Conservation (phyloP, 2,888 invertebrate species). For the Lottia scabra region DNA sequence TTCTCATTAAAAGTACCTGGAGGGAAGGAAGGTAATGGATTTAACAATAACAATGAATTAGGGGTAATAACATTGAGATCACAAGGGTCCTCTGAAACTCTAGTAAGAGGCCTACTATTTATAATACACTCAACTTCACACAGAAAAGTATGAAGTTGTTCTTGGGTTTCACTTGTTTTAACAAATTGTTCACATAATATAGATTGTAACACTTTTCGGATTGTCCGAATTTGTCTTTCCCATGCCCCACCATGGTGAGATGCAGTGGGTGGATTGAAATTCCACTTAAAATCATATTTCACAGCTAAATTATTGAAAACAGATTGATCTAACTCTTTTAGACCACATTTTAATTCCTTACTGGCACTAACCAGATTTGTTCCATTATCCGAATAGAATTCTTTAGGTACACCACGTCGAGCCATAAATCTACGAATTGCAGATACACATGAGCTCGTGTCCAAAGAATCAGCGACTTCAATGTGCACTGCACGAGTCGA, state of each 20-base stretch:
- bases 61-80: slow-evolving; percentile 31
- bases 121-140: slow-evolving; percentile 31
- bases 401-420: slow-evolving; percentile 6
- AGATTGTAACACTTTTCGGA: not conserved
- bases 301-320: not conserved
- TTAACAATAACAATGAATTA: slow-evolving; percentile 22
- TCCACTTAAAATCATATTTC: not conserved
- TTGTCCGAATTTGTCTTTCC: not conserved
- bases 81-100: slow-evolving; percentile 14
- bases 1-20: not conserved
- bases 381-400: slow-evolving; percentile 2
- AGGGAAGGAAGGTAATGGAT: slow-evolving; percentile 9
- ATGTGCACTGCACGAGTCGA: slow-evolving; percentile 6
- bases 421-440: slow-evolving; percentile 13
- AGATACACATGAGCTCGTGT: slow-evolving; percentile 10
- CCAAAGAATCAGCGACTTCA: slow-evolving; percentile 12
- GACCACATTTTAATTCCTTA: not conserved
- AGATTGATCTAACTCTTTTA: not conserved
- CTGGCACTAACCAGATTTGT: not conserved
- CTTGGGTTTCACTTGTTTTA: slow-evolving; percentile 15
- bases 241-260: too few relatives aligned
- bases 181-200: not conserved
- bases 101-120: slow-evolving; percentile 33
- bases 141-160: slow-evolving; percentile 29
- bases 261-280: slow-evolving; percentile 8